These are phyloP conservation scores for Alligator sinensis DNA, from an alignment of 2,113 vertebrate species.

Conservation along the genomic window DNA sequence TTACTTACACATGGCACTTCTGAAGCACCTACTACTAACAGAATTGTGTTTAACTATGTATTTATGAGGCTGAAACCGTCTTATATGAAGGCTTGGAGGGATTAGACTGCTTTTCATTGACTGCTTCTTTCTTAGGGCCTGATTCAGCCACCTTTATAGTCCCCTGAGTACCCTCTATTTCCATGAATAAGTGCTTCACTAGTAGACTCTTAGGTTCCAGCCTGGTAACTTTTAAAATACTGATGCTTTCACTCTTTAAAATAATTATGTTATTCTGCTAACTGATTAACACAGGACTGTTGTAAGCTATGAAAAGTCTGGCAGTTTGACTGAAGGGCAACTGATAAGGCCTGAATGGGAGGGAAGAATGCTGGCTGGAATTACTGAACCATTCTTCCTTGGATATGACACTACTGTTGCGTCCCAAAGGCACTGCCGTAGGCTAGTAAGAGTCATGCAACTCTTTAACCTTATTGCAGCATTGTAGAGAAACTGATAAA, in stretches of 20 bases:
- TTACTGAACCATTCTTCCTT: neutral
- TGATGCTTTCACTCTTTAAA: neutral
- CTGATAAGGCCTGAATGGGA: neutral
- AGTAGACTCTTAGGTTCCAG: neutral
- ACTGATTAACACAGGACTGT: neutral
- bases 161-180: neutral
- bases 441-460: neutral
- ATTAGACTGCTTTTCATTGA: neutral
- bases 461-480: neutral
- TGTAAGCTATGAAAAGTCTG: neutral
- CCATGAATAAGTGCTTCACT: neutral
- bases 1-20: neutral
- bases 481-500: neutral
- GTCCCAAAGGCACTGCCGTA: neutral
- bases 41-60: neutral
- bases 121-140: neutral
- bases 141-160: neutral
- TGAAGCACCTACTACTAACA: neutral
- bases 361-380: neutral
- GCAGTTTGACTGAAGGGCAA: neutral
- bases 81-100: neutral
- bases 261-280: neutral
- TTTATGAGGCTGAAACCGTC: neutral
- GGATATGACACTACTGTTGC: rapidly evolving
- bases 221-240: neutral